Percentiles rank a stretch among this genome's conserved stretches.
These are phyloP conservation scores for Globodera rostochiensis DNA, from an alignment of 1,140 invertebrate species.

Conservation along the genomic window DNA sequence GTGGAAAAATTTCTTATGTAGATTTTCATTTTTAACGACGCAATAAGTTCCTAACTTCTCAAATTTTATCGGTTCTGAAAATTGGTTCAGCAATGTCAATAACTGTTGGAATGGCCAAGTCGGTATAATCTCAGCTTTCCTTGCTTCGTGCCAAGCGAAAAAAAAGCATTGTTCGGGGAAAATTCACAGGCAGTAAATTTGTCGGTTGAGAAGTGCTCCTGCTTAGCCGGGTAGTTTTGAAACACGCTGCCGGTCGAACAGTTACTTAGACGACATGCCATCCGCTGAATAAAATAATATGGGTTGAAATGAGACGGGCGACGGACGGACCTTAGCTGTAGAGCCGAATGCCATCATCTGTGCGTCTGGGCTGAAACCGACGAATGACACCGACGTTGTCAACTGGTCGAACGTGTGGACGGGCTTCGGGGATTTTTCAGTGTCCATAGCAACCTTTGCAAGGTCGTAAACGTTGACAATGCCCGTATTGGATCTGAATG, in stretches of 20 bases:
- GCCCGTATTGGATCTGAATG: conserved; percentile 51
- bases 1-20: background rate
- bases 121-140: conserved; percentile 44
- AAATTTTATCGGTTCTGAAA: conserved; percentile 1
- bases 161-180: conserved; percentile 44
- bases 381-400: conserved; percentile 43
- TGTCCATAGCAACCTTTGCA: background rate
- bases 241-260: conserved; percentile 41
- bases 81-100: conserved; percentile 25
- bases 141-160: conserved; percentile 37
- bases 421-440: background rate
- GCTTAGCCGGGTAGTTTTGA: conserved; percentile 50
- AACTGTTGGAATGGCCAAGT: conserved; percentile 34
- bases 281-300: conserved; percentile 48
- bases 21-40: background rate
- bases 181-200: conserved; percentile 29
- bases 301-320: conserved; percentile 1
- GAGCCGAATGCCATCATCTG: conserved; percentile 52
- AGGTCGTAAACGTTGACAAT: conserved; percentile 52
- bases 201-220: conserved; percentile 46
- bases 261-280: conserved; percentile 43
- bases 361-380: conserved; percentile 42
- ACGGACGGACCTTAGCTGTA: conserved; percentile 41
- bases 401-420: conserved; percentile 40
- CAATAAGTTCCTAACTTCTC: background rate